phyloP scores from a whole-genome alignment of 64 coral and sea anemone species.

The Montipora efflorescens region DNA sequence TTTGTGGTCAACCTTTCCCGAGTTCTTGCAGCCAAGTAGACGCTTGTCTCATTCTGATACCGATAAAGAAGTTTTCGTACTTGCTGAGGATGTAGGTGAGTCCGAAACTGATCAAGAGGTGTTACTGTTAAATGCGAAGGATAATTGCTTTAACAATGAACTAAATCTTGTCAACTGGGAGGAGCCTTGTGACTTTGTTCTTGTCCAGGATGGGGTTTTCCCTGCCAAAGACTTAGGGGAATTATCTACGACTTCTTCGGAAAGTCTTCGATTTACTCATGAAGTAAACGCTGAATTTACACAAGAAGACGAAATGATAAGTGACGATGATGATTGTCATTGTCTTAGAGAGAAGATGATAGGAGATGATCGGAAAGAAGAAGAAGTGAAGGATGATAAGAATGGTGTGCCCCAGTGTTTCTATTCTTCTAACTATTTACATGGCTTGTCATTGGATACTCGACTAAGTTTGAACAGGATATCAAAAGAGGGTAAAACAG shows the following conservation, averaged over 20 bases:
- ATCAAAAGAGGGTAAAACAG: background rate
- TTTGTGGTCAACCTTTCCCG: slow-evolving; percentile 12
- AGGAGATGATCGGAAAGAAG: background rate
- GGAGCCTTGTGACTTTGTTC: background rate
- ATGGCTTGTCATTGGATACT: background rate
- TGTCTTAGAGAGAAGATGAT: background rate
- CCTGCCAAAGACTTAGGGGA: background rate
- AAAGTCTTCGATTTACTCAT: background rate
- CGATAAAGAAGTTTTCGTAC: background rate
- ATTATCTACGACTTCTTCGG: slow-evolving; percentile 15
- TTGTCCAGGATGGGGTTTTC: background rate
- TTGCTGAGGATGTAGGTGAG: background rate
- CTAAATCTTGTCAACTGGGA: background rate
- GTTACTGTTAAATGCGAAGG: background rate
- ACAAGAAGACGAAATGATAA: background rate
- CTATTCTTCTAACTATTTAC: background rate
- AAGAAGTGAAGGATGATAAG: background rate
- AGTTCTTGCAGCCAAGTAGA: slow-evolving; percentile 17
- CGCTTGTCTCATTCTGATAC: background rate
- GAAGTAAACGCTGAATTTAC: slow-evolving; percentile 11
- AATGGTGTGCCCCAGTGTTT: background rate
- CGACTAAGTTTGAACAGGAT: background rate
- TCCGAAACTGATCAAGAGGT: background rate
- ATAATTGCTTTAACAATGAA: background rate
- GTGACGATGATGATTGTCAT: background rate